Base-by-base conservation (phyloP, 2,888 invertebrate genomes). In the Acrocyrtus sp. region DNA sequence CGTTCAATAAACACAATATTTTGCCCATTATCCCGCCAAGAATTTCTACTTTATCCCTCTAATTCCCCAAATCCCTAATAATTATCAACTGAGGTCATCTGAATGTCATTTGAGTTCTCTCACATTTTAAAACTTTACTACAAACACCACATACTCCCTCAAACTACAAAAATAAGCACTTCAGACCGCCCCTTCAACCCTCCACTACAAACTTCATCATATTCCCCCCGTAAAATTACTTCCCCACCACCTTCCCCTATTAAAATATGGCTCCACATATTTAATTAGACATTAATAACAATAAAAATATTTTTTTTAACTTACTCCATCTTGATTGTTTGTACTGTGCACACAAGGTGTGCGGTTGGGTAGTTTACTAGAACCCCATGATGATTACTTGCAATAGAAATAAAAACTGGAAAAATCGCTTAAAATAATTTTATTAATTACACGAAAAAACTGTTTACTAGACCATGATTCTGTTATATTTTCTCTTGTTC, bases 351-450 rank as follows among this genome's bases (percentile, higher is more conserved):
- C 77, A 73, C 62, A 57, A 73, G 82, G 67, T 67, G 67, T 86
- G 87, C 88, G 90, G 90, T 90, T 89, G 90, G 90, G 87, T 88
- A 83, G 69, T 83, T 85, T 85, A 88, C 90, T 92, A 93, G 88
- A 89, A 88, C 89, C 88, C 90, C 91, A 92, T 92, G 65, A 69
- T 68, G 62, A 66, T 48, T 54, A 41, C 34, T 29, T 65, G 34
- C 27, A 47, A 17, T 41, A 57, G 15, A 45, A 50, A 43, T 53
- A 34, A 43, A 66, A 63, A 56, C 34, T 61, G 17, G n/a, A 54
- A 54, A 27, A 54, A 48, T 22, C 4, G 15, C 43, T 53, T 26
- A 43, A 56, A 27, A 10, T 22, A 26, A n/a, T n/a, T n/a, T n/a
- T n/a, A n/a, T n/a, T n/a, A n/a, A n/a, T n/a, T n/a, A n/a, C n/a